phyloP scores from a whole-genome alignment of 64 coral and sea anemone species.

The Anthopleura sola region DNA sequence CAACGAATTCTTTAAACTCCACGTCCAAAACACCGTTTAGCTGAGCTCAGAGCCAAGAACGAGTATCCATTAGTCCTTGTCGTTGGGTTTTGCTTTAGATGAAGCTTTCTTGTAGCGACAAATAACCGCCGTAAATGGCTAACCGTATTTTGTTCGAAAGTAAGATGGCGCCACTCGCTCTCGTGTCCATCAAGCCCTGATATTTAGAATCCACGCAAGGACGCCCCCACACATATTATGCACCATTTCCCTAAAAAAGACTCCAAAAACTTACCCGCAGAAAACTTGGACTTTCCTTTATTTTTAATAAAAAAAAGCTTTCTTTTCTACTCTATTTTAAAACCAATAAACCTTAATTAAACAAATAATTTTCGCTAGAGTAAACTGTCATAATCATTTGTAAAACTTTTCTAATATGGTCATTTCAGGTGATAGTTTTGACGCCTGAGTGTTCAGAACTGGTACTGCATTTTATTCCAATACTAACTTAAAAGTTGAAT shows the following conservation, averaged over 20 bases:
- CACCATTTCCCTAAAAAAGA: slow-evolving; percentile 34
- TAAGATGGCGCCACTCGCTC: slow-evolving; percentile 98
- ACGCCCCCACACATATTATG: slow-evolving; percentile 87
- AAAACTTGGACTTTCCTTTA: not conserved
- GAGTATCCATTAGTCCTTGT: slow-evolving; percentile 18
- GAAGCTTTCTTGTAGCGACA: slow-evolving; percentile 5
- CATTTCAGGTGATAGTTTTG: slow-evolving; percentile 6
- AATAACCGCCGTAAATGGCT: slow-evolving; percentile 51
- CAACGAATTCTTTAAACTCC: slow-evolving; percentile 28
- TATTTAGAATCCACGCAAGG: slow-evolving; percentile 43
- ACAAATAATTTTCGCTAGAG: not conserved
- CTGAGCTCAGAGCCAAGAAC: slow-evolving; percentile 9
- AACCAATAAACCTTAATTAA: not conserved
- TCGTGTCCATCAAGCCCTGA: slow-evolving; percentile 91
- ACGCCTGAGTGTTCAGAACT: not conserved
- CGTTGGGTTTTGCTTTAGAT: slow-evolving; percentile 7
- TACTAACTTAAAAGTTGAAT: not conserved
- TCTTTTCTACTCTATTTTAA: not conserved
- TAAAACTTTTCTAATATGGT: not conserved
- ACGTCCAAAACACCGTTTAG: not conserved
- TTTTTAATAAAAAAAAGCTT: not conserved
- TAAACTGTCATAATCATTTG: not conserved
- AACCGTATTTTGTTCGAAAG: slow-evolving; percentile 54
- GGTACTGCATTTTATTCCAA: not conserved
- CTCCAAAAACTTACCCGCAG: not conserved